Conservation (phyloP, 2,888 invertebrate species). For the Leptinotarsa juncta region DNA sequence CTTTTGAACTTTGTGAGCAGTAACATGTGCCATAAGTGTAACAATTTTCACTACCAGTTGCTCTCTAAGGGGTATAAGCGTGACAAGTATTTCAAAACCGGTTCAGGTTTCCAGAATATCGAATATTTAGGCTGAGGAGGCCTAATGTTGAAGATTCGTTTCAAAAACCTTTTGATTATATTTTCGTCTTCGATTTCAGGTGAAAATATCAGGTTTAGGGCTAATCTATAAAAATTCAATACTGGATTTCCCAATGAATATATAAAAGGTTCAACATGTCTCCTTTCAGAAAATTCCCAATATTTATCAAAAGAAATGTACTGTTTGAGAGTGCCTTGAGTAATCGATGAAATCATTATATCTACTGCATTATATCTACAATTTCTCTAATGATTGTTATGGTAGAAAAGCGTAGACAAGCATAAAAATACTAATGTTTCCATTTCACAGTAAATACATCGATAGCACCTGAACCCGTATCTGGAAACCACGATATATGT, state of each 20-base stretch:
- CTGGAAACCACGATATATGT: conserved; percentile 19
- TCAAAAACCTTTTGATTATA: background rate
- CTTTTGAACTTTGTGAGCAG: no score
- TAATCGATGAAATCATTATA: background rate
- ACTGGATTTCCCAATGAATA: background rate
- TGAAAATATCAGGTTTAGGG: background rate
- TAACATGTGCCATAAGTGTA: no score
- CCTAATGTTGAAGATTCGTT: no score
- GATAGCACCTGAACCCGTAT: conserved; percentile 7
- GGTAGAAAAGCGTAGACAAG: conserved; percentile 26
- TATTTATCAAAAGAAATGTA: background rate
- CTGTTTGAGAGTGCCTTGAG: background rate
- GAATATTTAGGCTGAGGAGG: no score
- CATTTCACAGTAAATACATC: conserved; percentile 28
- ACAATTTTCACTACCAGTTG: no score
- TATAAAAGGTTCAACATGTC: background rate
- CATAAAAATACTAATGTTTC: conserved; percentile 19
- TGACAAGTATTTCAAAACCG: no score
- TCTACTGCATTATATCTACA: background rate
- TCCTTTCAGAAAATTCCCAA: background rate
- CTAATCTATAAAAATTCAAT: background rate
- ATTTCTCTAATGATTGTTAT: no score
- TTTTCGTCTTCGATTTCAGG: background rate
- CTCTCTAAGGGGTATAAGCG: no score
- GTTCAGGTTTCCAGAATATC: no score